Base-by-base conservation (phyloP, 2,113 vertebrate genomes). In the Mellivora capensis region DNA sequence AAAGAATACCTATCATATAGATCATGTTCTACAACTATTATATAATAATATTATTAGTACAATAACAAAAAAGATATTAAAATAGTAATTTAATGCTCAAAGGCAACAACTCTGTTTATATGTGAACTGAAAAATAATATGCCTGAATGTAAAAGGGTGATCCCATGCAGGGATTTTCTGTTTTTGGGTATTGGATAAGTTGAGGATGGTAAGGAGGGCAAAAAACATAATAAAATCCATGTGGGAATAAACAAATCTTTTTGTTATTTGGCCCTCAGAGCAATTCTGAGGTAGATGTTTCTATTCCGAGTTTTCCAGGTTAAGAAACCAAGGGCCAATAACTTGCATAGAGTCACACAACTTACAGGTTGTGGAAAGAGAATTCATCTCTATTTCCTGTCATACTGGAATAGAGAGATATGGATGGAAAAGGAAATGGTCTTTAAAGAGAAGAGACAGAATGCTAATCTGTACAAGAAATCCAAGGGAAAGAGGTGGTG, bases 111-210 rank as follows among this genome's bases (percentile, higher is more conserved):
- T 9, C 1, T 18, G 13, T 69, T 93, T 92, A 44, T 72, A 42
- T 57, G 59, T 21, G 87, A 97, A 87, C 62, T 61, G 39, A 42
- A 83, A 83, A 93, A 52, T 39, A 80, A 34, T 17, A 31, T 59
- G 25, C 10, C 31, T 96, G 64, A 23, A 88, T 6, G 11, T 72
- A 85, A 88, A 94, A 88, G 25, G 27, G 29, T 91, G 31, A 88
- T 88, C 14, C 34, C 15, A 25, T 18, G 21, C 18, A 83, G 52
- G 27, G 52, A 0, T 7, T 72, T 83, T 67, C 59, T 89, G 47
- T 27, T 82, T 97, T 86, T 72, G 21, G 80, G 25, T 44, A 93
- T 91, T 39, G 39, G 54, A 34, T 94, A 81, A 96, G 57, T 44
- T 14, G 18, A 69, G 67, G 23, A 69, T 7, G 10, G 0, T 15